Percentiles rank a stretch among this genome's conserved stretches.
These are phyloP conservation scores for Mobula hypostoma DNA, from an alignment of 2,113 vertebrate species.

Conservation along the genomic window DNA sequence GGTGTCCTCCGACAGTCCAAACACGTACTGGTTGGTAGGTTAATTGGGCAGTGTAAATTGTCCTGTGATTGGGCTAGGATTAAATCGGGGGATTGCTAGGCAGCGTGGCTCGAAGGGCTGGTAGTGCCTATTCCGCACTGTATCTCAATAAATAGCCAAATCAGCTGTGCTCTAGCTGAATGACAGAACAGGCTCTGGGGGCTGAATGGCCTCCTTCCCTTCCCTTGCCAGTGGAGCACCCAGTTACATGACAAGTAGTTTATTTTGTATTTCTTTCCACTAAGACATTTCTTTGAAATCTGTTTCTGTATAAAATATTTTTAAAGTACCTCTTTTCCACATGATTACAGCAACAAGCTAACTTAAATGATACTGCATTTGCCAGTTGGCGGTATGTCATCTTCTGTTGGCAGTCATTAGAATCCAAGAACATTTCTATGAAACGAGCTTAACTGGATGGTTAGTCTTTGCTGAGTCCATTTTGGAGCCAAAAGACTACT, in stretches of 20 bases:
- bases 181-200: too few species aligned
- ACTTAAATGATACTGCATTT: neutral
- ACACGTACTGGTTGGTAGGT: too few species aligned
- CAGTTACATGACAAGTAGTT: neutral
- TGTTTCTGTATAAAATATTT: conserved; percentile 26
- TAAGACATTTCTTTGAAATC: neutral
- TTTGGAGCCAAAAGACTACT: conserved; percentile 22
- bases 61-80: too few species aligned
- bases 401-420: neutral
- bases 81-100: too few species aligned
- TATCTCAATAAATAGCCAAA: too few species aligned
- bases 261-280: neutral
- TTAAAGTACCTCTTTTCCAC: neutral
- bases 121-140: too few species aligned
- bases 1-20: too few species aligned
- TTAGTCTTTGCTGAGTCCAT: neutral
- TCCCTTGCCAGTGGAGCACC: neutral
- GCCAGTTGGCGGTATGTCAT: conserved; percentile 26
- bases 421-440: neutral
- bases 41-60: too few species aligned
- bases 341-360: neutral
- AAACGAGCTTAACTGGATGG: neutral
- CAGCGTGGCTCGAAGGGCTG: too few species aligned
- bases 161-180: too few species aligned
- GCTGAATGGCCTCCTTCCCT: neutral